These are phyloP conservation scores for Mustela nigripes DNA, from an alignment of 2,113 vertebrate genomes.

Conservation along the genomic window DNA sequence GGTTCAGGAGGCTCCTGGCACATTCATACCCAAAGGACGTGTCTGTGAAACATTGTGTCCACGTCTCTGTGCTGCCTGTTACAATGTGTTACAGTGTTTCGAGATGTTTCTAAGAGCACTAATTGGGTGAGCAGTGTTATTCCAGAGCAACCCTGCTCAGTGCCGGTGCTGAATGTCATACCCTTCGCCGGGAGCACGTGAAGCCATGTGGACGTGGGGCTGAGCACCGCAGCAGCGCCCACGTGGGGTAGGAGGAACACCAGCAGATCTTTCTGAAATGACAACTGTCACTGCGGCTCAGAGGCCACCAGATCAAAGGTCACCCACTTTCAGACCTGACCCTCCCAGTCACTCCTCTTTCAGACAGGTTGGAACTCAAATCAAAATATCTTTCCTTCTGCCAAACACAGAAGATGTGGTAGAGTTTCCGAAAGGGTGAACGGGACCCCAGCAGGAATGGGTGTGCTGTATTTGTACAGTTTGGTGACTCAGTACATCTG, in stretches of 20 bases:
- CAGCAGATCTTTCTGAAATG: slow-evolving; percentile 19
- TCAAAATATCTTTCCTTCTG: slow-evolving; percentile 81
- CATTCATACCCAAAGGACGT: accelerated
- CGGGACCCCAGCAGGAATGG: slow-evolving; percentile 72
- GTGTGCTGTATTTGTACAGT: slow-evolving; percentile 77
- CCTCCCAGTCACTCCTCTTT: slow-evolving; percentile 35
- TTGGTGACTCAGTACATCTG: slow-evolving; percentile 85
- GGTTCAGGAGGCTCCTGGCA: neutral
- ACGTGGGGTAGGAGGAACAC: neutral
- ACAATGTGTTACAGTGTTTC: neutral
- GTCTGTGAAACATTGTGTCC: neutral
- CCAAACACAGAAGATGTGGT: slow-evolving; percentile 76
- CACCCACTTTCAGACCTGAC: slow-evolving; percentile 50
- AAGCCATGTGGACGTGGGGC: no score
- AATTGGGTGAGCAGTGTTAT: accelerated
- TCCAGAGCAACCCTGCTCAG: accelerated
- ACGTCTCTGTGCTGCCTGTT: neutral
- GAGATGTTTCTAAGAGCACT: neutral
- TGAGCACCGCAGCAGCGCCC: accelerated
- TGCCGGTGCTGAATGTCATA: accelerated
- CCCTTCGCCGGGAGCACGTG: accelerated
- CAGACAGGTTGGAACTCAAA: slow-evolving; percentile 76
- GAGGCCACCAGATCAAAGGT: slow-evolving; percentile 52
- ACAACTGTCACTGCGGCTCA: neutral
- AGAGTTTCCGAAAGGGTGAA: slow-evolving; percentile 74